Conservation (phyloP, 2,113 vertebrate genomes). For the Agapornis roseicollis region DNA sequence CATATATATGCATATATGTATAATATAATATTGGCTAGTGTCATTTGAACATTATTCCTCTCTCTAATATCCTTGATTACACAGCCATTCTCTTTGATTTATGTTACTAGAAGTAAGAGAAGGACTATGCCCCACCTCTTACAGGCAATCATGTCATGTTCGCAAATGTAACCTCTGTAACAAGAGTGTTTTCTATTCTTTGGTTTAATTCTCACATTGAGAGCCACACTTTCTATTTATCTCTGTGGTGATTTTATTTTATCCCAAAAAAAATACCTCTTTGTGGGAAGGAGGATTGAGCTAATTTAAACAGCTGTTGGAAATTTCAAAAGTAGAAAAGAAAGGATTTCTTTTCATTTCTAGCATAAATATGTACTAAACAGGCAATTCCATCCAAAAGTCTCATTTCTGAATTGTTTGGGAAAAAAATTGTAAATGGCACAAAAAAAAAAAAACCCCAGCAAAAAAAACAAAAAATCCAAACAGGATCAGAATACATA, state of each 20-base stretch:
- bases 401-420: not conserved
- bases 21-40: not conserved
- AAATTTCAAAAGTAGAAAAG: not conserved
- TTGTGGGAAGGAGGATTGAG: not conserved
- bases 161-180: not conserved
- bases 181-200: not conserved
- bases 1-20: not conserved
- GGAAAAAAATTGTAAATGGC: not conserved
- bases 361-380: not conserved
- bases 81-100: not conserved
- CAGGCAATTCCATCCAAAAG: not conserved
- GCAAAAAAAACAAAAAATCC: too few species aligned
- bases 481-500: not conserved
- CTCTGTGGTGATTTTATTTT: not conserved
- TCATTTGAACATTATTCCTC: not conserved
- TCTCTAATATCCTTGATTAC: not conserved
- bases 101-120: not conserved
- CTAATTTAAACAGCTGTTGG: not conserved
- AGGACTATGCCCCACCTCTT: not conserved
- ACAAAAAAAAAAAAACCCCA: not conserved
- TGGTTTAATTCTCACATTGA: not conserved
- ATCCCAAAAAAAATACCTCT: not conserved
- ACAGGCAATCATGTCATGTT: not conserved
- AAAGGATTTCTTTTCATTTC: not conserved
- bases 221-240: not conserved